phyloP scores from a whole-genome alignment of 2,797 vertebrate species.

The Basileuterus tristriatus region DNA sequence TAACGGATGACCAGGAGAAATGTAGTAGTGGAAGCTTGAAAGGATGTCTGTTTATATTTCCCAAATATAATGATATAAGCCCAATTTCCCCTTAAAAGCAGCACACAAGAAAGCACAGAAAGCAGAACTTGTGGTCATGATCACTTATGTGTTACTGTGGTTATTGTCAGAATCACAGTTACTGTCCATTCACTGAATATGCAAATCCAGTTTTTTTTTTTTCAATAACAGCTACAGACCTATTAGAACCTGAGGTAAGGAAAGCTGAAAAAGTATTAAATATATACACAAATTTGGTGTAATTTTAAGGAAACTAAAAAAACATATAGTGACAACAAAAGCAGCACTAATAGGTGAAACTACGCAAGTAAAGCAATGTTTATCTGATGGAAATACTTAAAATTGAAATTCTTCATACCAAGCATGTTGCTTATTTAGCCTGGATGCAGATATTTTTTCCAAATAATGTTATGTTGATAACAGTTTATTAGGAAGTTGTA shows the following conservation, averaged over 20 bases:
- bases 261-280: neutral
- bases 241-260: slow-evolving; percentile 3
- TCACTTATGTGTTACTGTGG: neutral
- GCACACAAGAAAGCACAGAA: neutral
- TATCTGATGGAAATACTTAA: neutral
- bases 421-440: neutral
- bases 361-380: neutral
- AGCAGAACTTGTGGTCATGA: neutral
- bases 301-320: neutral
- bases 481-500: neutral
- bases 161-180: neutral
- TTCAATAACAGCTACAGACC: neutral
- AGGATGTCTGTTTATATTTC: neutral
- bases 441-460: neutral
- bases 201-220: neutral
- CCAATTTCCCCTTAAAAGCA: neutral
- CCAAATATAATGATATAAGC: neutral
- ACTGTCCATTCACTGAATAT: neutral
- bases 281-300: neutral
- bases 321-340: neutral
- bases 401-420: neutral
- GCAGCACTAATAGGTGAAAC: neutral
- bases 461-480: neutral
- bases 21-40: neutral
- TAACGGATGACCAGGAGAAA: neutral